These are phyloP conservation scores for Synergus itoensis DNA, from an alignment of 2,888 invertebrate species.

Conservation along the genomic window DNA sequence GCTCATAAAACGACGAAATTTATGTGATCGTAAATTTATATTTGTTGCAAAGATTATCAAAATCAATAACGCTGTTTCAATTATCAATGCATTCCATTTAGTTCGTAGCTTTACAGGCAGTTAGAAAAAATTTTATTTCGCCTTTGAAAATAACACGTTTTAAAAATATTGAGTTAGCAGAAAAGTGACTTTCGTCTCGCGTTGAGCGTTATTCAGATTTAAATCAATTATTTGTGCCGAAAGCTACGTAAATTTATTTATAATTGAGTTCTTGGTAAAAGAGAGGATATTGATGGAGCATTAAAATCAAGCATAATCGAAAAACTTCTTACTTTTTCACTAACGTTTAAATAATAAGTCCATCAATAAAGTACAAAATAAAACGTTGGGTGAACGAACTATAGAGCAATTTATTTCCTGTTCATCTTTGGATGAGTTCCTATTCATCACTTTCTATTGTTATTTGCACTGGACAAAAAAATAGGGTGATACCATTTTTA, in stretches of 20 bases:
- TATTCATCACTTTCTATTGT: neutral
- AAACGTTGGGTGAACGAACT: neutral
- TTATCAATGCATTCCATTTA: too few relatives aligned
- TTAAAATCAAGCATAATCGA: neutral
- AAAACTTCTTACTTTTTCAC: neutral
- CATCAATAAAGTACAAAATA: neutral
- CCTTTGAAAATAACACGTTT: neutral
- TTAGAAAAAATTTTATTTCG: neutral
- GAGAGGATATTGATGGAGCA: neutral
- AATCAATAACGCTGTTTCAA: neutral
- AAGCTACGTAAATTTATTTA: neutral
- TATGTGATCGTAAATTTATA: neutral
- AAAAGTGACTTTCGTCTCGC: neutral
- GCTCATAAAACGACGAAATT: neutral
- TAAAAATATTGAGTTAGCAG: neutral
- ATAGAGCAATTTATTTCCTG: neutral
- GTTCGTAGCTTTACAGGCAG: too few relatives aligned
- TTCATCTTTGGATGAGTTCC: neutral
- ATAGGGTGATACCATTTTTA: neutral
- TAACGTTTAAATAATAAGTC: neutral
- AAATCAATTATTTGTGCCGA: neutral
- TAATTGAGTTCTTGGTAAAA: neutral
- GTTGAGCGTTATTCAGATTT: neutral
- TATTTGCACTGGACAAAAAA: neutral
- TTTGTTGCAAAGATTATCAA: neutral